phyloP scores from a whole-genome alignment of 2,113 vertebrate genomes.

The Thunnus thynnus region DNA sequence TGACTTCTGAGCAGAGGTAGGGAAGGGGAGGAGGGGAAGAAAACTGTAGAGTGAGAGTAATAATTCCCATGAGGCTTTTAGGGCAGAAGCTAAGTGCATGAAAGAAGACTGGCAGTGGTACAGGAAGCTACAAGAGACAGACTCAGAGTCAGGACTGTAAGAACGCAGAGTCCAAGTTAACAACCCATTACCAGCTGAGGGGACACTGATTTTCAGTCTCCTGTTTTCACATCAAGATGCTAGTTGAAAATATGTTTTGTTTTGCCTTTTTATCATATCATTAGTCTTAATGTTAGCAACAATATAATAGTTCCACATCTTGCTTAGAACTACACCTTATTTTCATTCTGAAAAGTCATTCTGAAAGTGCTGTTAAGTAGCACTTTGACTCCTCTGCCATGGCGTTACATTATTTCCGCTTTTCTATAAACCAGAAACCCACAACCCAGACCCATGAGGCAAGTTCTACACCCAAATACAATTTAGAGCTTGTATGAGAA shows the following conservation, averaged over 20 bases:
- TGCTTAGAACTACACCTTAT: too few species aligned
- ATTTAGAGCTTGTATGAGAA: too few species aligned
- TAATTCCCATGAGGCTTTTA: conserved; percentile 13
- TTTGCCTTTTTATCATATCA: not conserved
- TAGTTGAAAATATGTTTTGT: not conserved
- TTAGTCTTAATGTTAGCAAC: too few species aligned
- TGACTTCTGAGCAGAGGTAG: not conserved
- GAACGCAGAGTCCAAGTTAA: not conserved
- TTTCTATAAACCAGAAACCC: too few species aligned
- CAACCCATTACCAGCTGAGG: not conserved
- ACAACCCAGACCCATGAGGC: too few species aligned
- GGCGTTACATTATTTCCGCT: too few species aligned
- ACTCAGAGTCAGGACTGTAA: not conserved
- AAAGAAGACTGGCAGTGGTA: conserved; percentile 3
- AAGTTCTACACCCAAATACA: too few species aligned
- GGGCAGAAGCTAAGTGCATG: conserved; percentile 31
- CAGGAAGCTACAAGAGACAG: conserved; percentile 3
- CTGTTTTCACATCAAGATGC: not conserved
- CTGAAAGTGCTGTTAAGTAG: too few species aligned
- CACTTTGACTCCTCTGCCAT: too few species aligned
- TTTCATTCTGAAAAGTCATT: too few species aligned
- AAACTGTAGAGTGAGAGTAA: conserved; percentile 9
- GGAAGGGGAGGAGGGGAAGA: not conserved
- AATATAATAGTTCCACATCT: too few species aligned
- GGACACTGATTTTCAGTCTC: not conserved